phyloP scores from a whole-genome alignment of 2,797 vertebrate genomes.

The Aotus griseimembra region DNA sequence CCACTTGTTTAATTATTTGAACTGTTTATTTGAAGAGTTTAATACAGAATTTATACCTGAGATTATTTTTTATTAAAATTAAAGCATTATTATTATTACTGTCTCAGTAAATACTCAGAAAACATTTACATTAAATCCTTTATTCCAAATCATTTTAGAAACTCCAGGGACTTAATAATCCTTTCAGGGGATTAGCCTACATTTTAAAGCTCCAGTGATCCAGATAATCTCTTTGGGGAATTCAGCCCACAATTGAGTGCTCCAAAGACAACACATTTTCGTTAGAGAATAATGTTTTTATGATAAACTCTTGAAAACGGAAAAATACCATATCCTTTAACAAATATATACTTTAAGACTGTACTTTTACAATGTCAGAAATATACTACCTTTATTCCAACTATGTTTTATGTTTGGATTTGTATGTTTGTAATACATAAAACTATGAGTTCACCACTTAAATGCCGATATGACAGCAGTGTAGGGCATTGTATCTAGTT shows the following conservation, averaged over 20 bases:
- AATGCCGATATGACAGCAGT: background rate
- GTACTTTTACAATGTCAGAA: background rate
- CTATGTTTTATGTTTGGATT: background rate
- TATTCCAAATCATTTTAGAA: conserved; percentile 4
- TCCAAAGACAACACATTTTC: background rate
- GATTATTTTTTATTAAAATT: background rate
- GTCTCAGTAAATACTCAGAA: background rate
- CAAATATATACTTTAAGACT: background rate
- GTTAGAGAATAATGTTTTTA: background rate
- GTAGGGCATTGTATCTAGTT: background rate
- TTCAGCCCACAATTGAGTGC: background rate
- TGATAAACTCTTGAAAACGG: background rate
- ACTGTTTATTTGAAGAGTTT: background rate
- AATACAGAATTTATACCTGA: background rate
- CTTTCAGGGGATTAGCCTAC: background rate
- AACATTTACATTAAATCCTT: background rate
- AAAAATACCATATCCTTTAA: background rate
- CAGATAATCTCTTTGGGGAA: conserved; percentile 18
- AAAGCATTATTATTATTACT: background rate
- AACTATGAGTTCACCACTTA: background rate
- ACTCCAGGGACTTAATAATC: background rate
- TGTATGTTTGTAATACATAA: background rate
- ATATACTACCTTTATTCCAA: background rate
- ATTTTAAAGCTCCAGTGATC: conserved; percentile 55
- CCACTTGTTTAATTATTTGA: background rate